phyloP scores from a whole-genome alignment of 2,888 invertebrate species.

The Drosophila multiciliata region DNA sequence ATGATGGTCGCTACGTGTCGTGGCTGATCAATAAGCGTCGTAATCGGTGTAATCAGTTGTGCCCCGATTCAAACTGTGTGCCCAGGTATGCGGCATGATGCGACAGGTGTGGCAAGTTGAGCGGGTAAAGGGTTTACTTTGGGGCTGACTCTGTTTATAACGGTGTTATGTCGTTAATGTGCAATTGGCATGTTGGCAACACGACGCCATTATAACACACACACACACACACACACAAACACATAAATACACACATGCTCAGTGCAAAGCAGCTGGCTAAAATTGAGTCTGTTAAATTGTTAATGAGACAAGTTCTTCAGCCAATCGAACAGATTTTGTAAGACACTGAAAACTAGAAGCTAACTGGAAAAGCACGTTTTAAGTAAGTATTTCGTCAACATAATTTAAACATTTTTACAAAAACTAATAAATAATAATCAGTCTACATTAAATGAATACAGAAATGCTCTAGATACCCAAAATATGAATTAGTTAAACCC shows the following conservation, averaged over 20 bases:
- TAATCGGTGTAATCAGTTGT: slow-evolving; percentile 71
- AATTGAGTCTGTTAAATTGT: slow-evolving; percentile 73
- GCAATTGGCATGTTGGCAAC: slow-evolving; percentile 83
- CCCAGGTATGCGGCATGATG: slow-evolving; percentile 9
- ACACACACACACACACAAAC: slow-evolving; percentile 20
- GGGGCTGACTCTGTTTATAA: slow-evolving; percentile 65
- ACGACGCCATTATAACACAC: slow-evolving; percentile 42
- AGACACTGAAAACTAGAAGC: neutral
- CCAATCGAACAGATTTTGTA: slow-evolving; percentile 43
- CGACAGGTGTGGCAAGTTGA: neutral
- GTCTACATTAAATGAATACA: neutral
- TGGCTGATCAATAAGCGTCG: slow-evolving; percentile 75
- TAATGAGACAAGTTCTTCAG: slow-evolving; percentile 72
- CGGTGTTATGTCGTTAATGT: slow-evolving; percentile 82
- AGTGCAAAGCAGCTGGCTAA: slow-evolving; percentile 45
- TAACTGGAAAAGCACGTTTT: neutral
- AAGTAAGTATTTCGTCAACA: neutral
- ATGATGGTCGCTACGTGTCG: slow-evolving; percentile 69
- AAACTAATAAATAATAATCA: neutral
- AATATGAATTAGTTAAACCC: too few relatives aligned
- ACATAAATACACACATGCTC: slow-evolving; percentile 15
- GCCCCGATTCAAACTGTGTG: slow-evolving; percentile 51
- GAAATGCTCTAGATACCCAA: neutral
- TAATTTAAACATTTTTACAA: neutral
- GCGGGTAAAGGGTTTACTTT: slow-evolving; percentile 1